These are phyloP conservation scores for Streptopelia turtur DNA, from an alignment of 2,797 vertebrate species.

Conservation along the genomic window DNA sequence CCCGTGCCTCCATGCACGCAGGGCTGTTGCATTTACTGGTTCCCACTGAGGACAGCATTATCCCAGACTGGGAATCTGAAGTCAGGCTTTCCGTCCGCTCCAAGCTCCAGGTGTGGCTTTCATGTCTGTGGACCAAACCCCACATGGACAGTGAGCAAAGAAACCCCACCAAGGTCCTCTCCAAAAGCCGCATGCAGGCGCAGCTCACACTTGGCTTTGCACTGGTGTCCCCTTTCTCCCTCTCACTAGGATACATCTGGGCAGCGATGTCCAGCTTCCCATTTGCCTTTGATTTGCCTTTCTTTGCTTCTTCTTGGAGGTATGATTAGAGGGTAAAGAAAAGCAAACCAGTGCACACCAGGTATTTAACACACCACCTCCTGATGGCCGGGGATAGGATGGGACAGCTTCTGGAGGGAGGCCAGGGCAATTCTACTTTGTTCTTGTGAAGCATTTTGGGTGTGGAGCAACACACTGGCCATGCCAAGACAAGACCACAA, in stretches of 20 bases:
- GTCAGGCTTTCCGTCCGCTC: slow-evolving; percentile 93
- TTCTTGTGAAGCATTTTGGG: neutral
- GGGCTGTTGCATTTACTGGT: slow-evolving; percentile 99
- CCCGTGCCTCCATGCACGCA: slow-evolving; percentile 92
- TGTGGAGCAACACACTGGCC: neutral
- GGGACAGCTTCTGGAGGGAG: neutral
- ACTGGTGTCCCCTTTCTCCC: neutral
- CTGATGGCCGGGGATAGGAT: neutral
- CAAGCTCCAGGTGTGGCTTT: slow-evolving; percentile 96
- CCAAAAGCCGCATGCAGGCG: neutral
- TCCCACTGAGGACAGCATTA: slow-evolving; percentile 92
- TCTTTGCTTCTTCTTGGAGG: neutral
- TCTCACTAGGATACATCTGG: neutral
- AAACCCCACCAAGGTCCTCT: neutral
- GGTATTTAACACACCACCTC: neutral
- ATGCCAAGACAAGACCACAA: neutral
- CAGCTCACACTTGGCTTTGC: neutral
- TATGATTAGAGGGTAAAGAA: neutral
- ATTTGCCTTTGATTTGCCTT: neutral
- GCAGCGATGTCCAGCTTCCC: neutral
- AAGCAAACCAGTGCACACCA: neutral
- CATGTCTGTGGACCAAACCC: slow-evolving; percentile 83
- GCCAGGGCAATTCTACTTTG: neutral
- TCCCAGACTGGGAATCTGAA: slow-evolving; percentile 94
- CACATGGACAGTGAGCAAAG: neutral